These are phyloP conservation scores for Drosophila pandora DNA, from an alignment of 1,140 invertebrate species.

Conservation along the genomic window DNA sequence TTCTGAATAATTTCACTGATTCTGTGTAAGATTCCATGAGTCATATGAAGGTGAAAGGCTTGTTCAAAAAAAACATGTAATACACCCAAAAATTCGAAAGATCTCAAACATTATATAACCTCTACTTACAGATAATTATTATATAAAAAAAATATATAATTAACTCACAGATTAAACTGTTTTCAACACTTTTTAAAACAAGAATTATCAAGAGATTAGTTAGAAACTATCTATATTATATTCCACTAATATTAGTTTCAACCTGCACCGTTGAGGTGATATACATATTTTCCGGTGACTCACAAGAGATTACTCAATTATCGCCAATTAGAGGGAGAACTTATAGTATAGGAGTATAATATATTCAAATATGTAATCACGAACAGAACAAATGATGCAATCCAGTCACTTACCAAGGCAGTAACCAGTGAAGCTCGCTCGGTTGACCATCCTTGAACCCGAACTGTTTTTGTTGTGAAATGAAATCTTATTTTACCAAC, in stretches of 20 bases:
- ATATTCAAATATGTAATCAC: conserved; percentile 22
- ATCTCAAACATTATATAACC: not conserved
- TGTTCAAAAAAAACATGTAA: no score
- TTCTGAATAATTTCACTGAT: no score
- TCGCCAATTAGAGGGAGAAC: conserved; percentile 30
- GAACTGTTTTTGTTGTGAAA: conserved; percentile 3
- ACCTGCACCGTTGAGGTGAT: conserved; percentile 18
- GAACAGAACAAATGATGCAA: conserved; percentile 33
- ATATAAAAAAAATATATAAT: not conserved
- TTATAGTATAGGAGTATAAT: conserved; percentile 5
- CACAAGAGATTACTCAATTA: conserved; percentile 48
- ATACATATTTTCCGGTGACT: conserved; percentile 35
- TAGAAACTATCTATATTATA: conserved; percentile 6
- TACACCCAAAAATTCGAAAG: no score
- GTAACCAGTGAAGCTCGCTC: not conserved
- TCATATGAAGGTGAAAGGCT: no score
- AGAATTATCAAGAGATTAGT: conserved; percentile 18
- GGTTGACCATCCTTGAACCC: conserved; percentile 41
- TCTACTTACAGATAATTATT: not conserved
- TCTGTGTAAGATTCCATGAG: no score
- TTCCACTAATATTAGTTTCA: conserved; percentile 1
- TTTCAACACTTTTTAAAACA: not conserved
- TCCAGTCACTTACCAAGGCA: conserved; percentile 1
- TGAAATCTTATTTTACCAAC: conserved; percentile 25
- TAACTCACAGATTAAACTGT: conserved; percentile 1